phyloP scores from a whole-genome alignment of 2,113 vertebrate species.

The Conger conger region DNA sequence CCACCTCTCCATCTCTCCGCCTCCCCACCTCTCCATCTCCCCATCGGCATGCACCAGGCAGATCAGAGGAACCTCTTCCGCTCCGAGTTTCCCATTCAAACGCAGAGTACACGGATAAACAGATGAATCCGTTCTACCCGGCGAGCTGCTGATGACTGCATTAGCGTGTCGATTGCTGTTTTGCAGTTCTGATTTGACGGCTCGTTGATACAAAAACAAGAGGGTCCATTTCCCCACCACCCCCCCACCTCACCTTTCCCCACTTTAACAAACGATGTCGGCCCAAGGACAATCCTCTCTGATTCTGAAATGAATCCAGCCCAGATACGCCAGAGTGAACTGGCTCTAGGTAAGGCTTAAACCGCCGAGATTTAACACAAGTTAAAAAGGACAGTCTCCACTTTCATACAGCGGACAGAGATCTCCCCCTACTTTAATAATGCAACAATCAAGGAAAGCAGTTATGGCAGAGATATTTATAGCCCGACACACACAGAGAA shows the following conservation, averaged over 20 bases:
- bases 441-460: neutral
- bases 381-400: neutral
- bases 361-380: neutral
- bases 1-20: constrained; percentile 43
- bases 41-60: constrained; percentile 10
- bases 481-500: neutral
- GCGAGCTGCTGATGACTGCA: neutral
- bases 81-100: neutral
- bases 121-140: constrained; percentile 13
- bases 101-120: no score
- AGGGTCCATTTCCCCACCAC: constrained; percentile 2
- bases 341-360: neutral
- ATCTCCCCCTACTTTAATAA: neutral
- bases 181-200: neutral
- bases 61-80: constrained; percentile 14
- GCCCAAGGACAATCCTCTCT: neutral
- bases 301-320: neutral
- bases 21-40: constrained; percentile 48
- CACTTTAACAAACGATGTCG: neutral
- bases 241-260: neutral
- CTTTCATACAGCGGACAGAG: neutral
- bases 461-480: neutral
- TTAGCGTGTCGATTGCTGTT: constrained; percentile 13
- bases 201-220: constrained; percentile 9
- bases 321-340: neutral